Evolutionary conservation across 1,140 invertebrate species (phyloP), one percentile per base, ranked within the genome.

Genomic region (Sycophila sp.): DNA sequence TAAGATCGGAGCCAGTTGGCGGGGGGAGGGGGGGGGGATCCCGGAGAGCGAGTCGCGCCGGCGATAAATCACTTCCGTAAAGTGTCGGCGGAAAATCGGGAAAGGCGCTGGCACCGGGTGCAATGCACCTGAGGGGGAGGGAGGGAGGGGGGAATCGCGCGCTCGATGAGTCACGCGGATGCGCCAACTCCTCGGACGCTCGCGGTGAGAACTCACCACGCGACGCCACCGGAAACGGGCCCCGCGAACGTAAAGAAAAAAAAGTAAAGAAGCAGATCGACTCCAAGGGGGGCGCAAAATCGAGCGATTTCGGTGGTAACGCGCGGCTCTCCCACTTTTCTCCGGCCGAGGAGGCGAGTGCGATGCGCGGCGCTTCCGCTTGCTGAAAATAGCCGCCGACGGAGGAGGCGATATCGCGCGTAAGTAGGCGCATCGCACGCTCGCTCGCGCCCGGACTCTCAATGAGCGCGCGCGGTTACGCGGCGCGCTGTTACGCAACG

Each of bases 51-150:
- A 15, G 13, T 17, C 19, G 2, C 11, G 30, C 22, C 71, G 70
- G 69, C 74, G 72, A 75, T 75, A 71, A 78, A 78, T 78, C 76
- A 76, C 76, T 78, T 76, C 75, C 76, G 76, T 74, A 58, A 72
- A 38, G 70, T 66, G 64, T 66, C 34, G 24, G 73, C 71, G 73
- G 75, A 77, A 79, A 80, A 77, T 79, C 75, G 75, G 78, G 75
- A 81, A 79, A 81, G 73, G n/a, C n/a, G n/a, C 79, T 80, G 77
- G 77, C 75, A 77, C 68, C 72, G 79, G 76, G 83, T 83, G 82
- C 83, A 83, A 82, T 73, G 82, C 77, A 83, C 82, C 78, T 80
- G 78, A 6, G 8, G 11, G 76, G 80, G 79, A 79, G 80, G 19
- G 42, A 47, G 6, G 24, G 24, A 47, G 19, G 6, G 13, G 38